phyloP scores from a whole-genome alignment of 2,113 vertebrate species.

The Bothrops jararaca region DNA sequence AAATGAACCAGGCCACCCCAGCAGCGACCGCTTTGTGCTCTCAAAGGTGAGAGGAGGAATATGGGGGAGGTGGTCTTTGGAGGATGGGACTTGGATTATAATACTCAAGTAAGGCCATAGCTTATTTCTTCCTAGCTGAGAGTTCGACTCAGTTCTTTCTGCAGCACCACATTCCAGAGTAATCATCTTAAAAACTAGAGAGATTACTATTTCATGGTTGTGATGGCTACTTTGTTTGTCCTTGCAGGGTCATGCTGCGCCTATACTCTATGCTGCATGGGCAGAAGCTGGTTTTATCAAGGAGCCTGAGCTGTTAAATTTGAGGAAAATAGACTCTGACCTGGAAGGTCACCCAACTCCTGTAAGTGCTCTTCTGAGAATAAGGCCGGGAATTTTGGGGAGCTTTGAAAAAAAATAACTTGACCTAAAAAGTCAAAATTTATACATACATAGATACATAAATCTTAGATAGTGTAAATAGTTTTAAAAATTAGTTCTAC shows the following conservation, averaged over 20 bases:
- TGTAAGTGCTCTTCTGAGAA: background rate
- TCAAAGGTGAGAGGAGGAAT: slow-evolving; percentile 77
- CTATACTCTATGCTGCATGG: background rate
- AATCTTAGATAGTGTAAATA: background rate
- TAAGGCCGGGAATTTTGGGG: background rate
- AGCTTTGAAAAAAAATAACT: background rate
- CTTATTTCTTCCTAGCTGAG: background rate
- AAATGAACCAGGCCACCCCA: slow-evolving; percentile 76
- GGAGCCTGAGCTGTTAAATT: slow-evolving; percentile 73
- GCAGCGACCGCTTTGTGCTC: slow-evolving; percentile 85
- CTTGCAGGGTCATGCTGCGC: background rate
- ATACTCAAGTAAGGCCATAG: background rate
- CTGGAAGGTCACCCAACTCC: slow-evolving; percentile 85
- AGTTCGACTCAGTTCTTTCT: background rate
- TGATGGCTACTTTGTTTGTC: background rate
- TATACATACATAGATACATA: background rate
- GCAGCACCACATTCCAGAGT: background rate
- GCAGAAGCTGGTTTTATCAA: slow-evolving; percentile 66
- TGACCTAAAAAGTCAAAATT: background rate
- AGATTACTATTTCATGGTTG: too few species aligned
- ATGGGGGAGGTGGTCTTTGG: background rate
- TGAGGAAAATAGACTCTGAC: slow-evolving; percentile 75
- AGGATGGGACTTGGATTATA: background rate
- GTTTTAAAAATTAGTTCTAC: background rate
- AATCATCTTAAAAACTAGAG: background rate